These are phyloP conservation scores for Cyrtorhinus lividipennis DNA, from an alignment of 1,140 invertebrate species.

Conservation along the genomic window DNA sequence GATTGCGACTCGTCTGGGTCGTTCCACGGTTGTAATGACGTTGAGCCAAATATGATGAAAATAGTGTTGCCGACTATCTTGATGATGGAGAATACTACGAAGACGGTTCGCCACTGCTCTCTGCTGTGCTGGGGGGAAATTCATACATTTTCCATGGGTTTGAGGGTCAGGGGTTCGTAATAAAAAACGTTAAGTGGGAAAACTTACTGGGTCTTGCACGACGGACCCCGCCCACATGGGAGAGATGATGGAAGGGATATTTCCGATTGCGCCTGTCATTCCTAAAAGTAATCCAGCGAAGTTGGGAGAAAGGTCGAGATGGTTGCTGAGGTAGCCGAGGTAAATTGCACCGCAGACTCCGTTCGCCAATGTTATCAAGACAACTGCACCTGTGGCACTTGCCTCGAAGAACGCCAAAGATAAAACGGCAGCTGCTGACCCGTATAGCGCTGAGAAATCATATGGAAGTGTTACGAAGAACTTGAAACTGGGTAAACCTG, in stretches of 20 bases:
- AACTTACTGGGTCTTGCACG: constrained; percentile 30
- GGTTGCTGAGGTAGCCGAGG: constrained; percentile 41
- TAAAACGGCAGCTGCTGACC: constrained; percentile 32
- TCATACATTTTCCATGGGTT: not conserved
- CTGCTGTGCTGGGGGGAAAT: constrained; percentile 31
- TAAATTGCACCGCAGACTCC: constrained; percentile 46
- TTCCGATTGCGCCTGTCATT: constrained; percentile 58
- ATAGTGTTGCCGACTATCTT: constrained; percentile 36
- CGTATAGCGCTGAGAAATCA: constrained; percentile 28
- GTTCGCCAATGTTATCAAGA: constrained; percentile 29
- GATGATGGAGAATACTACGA: constrained; percentile 37
- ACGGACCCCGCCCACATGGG: constrained; percentile 40
- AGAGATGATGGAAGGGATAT: constrained; percentile 51
- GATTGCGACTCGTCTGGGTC: no score
- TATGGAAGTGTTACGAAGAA: not conserved
- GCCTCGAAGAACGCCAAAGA: constrained; percentile 28
- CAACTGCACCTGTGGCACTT: constrained; percentile 46
- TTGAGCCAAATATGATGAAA: constrained; percentile 35
- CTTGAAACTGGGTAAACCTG: no score
- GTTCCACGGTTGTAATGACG: constrained; percentile 34
- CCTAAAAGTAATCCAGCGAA: constrained; percentile 57
- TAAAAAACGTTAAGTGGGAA: not conserved
- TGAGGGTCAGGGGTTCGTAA: no score
- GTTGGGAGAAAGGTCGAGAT: constrained; percentile 58
- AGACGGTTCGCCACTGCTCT: constrained; percentile 41